phyloP scores from a whole-genome alignment of 53 echinoderm and acorn worm species.

The Echinometra lucunter region DNA sequence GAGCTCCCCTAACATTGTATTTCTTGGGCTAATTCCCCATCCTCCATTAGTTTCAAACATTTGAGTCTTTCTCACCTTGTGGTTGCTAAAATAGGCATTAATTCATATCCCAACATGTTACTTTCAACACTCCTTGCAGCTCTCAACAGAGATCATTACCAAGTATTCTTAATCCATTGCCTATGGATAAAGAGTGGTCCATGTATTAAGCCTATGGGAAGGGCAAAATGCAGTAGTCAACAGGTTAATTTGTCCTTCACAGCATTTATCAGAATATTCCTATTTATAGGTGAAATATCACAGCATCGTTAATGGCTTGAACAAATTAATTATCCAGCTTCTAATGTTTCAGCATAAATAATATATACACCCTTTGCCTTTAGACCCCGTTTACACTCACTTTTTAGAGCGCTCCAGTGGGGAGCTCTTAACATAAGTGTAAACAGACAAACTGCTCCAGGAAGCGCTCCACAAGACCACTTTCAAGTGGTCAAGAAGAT shows the following conservation, averaged over 20 bases:
- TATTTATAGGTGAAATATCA: not conserved
- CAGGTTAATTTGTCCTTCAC: too few relatives aligned
- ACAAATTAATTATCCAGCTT: not conserved
- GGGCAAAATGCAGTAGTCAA: too few relatives aligned
- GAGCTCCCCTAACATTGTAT: not conserved
- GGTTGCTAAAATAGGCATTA: not conserved
- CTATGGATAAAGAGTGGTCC: too few relatives aligned
- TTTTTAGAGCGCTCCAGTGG: too few relatives aligned
- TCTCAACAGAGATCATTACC: not conserved
- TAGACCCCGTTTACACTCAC: too few relatives aligned
- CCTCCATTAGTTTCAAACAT: not conserved
- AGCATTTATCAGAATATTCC: too few relatives aligned
- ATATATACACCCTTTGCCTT: not conserved
- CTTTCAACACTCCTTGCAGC: not conserved
- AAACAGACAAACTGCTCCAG: too few relatives aligned
- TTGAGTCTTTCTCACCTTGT: not conserved
- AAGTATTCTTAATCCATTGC: too few relatives aligned
- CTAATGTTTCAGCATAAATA: not conserved
- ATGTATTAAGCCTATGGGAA: too few relatives aligned
- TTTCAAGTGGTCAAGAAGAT: too few relatives aligned
- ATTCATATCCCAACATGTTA: not conserved
- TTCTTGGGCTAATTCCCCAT: not conserved
- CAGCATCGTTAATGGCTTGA: not conserved
- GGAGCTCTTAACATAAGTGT: too few relatives aligned
- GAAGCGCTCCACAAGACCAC: too few relatives aligned